Evolutionary conservation across 30 jellyfish, hydroid and myxozoan species (phyloP), one percentile per base, ranked within the genome.

Genomic region (Nemopilema nomurai): DNA sequence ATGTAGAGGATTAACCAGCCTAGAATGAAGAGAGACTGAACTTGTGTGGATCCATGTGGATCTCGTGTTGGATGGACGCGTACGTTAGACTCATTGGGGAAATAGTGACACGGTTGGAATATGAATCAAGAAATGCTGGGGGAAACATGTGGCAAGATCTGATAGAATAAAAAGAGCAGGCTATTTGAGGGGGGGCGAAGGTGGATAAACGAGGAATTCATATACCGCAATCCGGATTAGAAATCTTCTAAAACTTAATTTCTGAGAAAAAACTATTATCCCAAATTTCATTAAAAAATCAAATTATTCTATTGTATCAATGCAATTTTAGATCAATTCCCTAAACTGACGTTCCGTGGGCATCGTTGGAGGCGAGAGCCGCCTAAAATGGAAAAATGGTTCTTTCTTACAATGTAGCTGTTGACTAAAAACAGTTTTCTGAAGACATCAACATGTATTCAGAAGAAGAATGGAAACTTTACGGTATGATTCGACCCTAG

Each of bases 331-430:
- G 66, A 20, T 73, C 81, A 80, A 62, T 20, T 23, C 0, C 20
- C 73, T 62, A 84, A 24, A 84, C 93, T 49, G 93, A 84, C 18
- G 93, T 84, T 33, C 93, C 93, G 25, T 73, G 93, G n/a, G 87
- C 66, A 21, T 82, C 93, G 52, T 67, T 65, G 30, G 69, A n/a
- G 65, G 82, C 32, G 1, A 84, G 83, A 18, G 93, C 93, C n/a
- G 93, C 93, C 93, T 84, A 74, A 62, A 74, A 83, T n/a, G 30
- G 23, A 33, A 20, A 76, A 18, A n/a, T n/a, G n/a, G n/a, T n/a
- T 6, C 18, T 22, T 18, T 18, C 21, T 17, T 50, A 76, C 51
- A 71, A 25, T 23, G 73, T 66, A 17, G n/a, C n/a, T n/a, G n/a
- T n/a, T 51, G 16, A 24, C 7, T n/a, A 63, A 63, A 24, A 63